phyloP scores from a whole-genome alignment of 2,888 invertebrate genomes.

The Sphaeridia pumilis region DNA sequence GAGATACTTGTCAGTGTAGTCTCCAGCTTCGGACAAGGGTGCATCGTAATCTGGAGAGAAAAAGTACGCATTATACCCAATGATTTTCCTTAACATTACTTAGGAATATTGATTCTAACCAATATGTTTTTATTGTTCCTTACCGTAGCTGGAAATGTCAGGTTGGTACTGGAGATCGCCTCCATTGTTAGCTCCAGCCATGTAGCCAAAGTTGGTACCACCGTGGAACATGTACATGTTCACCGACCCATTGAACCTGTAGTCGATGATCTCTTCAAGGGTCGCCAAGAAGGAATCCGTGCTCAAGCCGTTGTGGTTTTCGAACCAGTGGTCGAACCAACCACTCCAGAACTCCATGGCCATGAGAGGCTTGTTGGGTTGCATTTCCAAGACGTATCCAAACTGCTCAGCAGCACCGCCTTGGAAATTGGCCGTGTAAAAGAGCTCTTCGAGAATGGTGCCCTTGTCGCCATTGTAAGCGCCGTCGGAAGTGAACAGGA shows the following conservation, averaged over 20 bases:
- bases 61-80: not conserved
- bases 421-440: constrained; percentile 19
- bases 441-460: constrained; percentile 15
- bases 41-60: constrained; percentile 74
- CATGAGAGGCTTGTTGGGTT: constrained; percentile 15
- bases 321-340: constrained; percentile 11
- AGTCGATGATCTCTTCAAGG: constrained; percentile 33
- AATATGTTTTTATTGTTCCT: not conserved
- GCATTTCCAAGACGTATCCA: constrained; percentile 11
- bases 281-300: constrained; percentile 17
- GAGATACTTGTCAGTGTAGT: constrained; percentile 69
- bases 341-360: constrained; percentile 14
- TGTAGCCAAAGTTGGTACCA: constrained; percentile 49
- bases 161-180: constrained; percentile 3
- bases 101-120: not conserved
- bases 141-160: constrained; percentile 9
- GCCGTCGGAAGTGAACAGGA: constrained; percentile 16
- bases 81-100: not conserved
- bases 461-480: constrained; percentile 19
- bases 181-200: constrained; percentile 37
- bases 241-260: constrained; percentile 39
- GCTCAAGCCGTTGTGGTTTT: not conserved
- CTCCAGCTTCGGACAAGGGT: constrained; percentile 75
- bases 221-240: constrained; percentile 42
- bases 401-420: constrained; percentile 9